These are phyloP conservation scores for Dasyprocta punctata DNA, from an alignment of 2,113 vertebrate genomes.

Conservation along the genomic window DNA sequence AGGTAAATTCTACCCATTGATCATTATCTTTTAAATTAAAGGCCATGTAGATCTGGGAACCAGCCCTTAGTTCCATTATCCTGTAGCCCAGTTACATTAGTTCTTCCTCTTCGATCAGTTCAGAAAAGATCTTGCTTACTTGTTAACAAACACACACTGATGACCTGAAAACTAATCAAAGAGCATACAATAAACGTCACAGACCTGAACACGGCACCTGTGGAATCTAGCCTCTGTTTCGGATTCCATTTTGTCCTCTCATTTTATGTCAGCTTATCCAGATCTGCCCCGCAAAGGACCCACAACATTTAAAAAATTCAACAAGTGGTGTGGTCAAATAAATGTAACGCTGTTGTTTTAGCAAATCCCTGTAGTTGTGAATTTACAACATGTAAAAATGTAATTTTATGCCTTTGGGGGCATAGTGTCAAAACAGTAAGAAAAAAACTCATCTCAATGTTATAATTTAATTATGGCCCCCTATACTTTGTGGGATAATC, in stretches of 20 bases:
- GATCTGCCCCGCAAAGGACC: not conserved
- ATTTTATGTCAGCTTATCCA: not conserved
- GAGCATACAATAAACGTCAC: not conserved
- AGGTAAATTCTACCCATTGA: not conserved
- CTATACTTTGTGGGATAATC: conserved; percentile 8
- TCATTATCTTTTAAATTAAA: not conserved
- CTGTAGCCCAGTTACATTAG: not conserved
- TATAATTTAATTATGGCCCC: conserved; percentile 32
- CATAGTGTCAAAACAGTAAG: conserved; percentile 48
- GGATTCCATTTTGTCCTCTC: not conserved
- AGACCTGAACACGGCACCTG: not conserved
- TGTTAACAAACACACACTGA: not conserved
- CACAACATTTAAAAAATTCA: not conserved
- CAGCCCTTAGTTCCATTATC: no score
- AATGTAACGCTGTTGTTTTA: not conserved
- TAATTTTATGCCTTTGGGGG: not conserved
- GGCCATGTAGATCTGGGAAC: not conserved
- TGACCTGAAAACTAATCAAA: not conserved
- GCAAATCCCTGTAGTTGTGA: conserved; percentile 8
- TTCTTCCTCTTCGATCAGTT: not conserved
- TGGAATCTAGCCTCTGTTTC: not conserved
- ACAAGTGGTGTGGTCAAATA: not conserved
- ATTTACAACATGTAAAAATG: conserved; percentile 26
- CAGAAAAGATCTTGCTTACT: not conserved
- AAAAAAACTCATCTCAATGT: conserved; percentile 32